Evolutionary conservation across 2,797 vertebrate genomes (phyloP).

Genomic region (Falco peregrinus): DNA sequence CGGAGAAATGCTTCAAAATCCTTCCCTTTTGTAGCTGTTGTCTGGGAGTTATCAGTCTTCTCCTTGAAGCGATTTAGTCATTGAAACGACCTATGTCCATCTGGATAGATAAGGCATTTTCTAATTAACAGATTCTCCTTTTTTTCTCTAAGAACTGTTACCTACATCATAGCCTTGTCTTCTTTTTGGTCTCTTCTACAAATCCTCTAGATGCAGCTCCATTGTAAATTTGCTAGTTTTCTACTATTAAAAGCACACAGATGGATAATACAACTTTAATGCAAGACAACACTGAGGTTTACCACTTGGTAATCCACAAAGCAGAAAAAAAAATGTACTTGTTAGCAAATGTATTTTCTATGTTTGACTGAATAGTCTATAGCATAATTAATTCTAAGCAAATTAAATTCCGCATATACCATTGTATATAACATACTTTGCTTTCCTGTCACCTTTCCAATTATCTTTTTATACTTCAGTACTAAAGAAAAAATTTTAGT

Average conservation of each 20-base stretch:
- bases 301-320: not conserved
- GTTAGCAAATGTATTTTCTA: not conserved
- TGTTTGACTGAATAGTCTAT: not conserved
- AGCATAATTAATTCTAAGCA: not conserved
- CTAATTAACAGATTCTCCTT: not conserved
- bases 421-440: not conserved
- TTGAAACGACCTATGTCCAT: not conserved
- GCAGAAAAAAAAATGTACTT: not conserved
- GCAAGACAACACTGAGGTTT: not conserved
- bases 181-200: not conserved
- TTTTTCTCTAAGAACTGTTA: not conserved
- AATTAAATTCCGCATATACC: not conserved
- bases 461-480: not conserved
- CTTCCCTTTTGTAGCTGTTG: not conserved
- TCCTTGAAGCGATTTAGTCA: not conserved
- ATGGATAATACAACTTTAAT: not conserved
- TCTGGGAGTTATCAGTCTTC: not conserved
- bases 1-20: not conserved
- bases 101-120: not conserved
- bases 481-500: not conserved
- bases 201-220: not conserved
- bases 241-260: not conserved
- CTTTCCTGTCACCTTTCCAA: conserved; percentile 4
- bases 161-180: not conserved
- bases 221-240: not conserved